phyloP scores from a whole-genome alignment of 2,888 invertebrate species.

The Noctuana brunneofusca region DNA sequence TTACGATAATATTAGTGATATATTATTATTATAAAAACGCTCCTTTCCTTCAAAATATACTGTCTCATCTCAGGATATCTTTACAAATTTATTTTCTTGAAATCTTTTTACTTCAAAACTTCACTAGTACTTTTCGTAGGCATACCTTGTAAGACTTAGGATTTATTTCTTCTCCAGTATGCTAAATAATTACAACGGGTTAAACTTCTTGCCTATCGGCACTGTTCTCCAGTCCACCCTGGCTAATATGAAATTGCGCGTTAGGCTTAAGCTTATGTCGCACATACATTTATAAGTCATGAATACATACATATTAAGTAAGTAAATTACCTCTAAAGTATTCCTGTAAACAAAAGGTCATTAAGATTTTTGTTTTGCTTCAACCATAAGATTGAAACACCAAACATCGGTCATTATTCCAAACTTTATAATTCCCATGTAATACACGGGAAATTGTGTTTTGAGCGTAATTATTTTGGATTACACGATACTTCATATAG shows the following conservation, averaged over 20 bases:
- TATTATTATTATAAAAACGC: constrained; percentile 4
- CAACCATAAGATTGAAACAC: too few relatives aligned
- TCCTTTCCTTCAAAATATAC: constrained; percentile 1
- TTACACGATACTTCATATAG: not conserved
- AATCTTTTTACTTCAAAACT: not conserved
- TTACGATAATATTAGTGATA: constrained; percentile 1
- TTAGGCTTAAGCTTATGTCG: too few relatives aligned
- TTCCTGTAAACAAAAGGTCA: not conserved
- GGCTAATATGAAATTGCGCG: too few relatives aligned
- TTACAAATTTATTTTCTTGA: too few relatives aligned
- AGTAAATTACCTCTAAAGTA: not conserved
- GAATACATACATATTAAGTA: too few relatives aligned
- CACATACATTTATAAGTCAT: too few relatives aligned
- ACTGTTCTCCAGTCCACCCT: too few relatives aligned
- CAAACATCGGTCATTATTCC: not conserved
- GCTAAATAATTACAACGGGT: too few relatives aligned
- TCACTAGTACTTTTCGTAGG: not conserved
- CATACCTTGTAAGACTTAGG: too few relatives aligned
- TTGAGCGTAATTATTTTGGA: not conserved
- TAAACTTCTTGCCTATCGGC: too few relatives aligned
- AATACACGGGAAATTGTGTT: not conserved
- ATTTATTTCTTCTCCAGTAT: too few relatives aligned
- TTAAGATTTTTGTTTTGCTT: not conserved
- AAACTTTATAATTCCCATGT: not conserved
- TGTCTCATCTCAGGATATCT: not conserved